A percentile compares a stretch with the other conserved stretches of the same genome.
These are phyloP conservation scores for Ennomos quercinarius DNA, from an alignment of 2,888 invertebrate species.

Conservation along the genomic window DNA sequence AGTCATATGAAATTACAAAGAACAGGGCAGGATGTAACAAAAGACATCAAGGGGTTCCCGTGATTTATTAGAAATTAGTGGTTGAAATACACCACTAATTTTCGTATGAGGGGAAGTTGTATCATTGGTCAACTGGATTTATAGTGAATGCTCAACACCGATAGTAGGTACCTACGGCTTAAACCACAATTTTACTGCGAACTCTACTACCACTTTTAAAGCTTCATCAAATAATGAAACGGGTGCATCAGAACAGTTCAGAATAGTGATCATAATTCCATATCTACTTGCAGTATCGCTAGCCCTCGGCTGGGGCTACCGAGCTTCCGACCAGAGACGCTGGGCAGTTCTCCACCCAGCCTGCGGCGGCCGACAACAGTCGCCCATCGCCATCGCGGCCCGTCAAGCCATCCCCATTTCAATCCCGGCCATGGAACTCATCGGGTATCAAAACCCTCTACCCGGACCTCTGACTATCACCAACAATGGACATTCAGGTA, in stretches of 20 bases:
- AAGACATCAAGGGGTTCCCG: no score
- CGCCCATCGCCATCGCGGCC: slow-evolving; percentile 88
- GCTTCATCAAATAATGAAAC: no score
- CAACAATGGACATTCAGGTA: slow-evolving; percentile 91
- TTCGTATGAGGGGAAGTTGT: no score
- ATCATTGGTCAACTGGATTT: no score
- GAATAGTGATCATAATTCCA: background rate
- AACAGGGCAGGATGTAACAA: no score
- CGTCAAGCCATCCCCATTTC: slow-evolving; percentile 86
- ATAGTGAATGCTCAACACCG: no score
- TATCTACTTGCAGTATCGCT: slow-evolving; percentile 50
- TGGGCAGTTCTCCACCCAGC: slow-evolving; percentile 87
- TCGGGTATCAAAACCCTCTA: slow-evolving; percentile 89
- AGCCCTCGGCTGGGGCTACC: slow-evolving; percentile 85
- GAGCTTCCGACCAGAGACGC: slow-evolving; percentile 86
- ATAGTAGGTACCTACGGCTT: no score
- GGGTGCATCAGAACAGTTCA: background rate
- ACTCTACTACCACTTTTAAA: no score
- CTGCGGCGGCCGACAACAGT: slow-evolving; percentile 88
- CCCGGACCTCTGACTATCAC: slow-evolving; percentile 86
- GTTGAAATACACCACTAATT: no score
- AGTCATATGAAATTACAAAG: no score
- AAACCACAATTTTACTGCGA: no score
- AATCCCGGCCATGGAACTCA: slow-evolving; percentile 89
- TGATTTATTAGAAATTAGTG: no score